Evolutionary conservation across 2,797 vertebrate species (phyloP).

Genomic region (Diceros bicornis): DNA sequence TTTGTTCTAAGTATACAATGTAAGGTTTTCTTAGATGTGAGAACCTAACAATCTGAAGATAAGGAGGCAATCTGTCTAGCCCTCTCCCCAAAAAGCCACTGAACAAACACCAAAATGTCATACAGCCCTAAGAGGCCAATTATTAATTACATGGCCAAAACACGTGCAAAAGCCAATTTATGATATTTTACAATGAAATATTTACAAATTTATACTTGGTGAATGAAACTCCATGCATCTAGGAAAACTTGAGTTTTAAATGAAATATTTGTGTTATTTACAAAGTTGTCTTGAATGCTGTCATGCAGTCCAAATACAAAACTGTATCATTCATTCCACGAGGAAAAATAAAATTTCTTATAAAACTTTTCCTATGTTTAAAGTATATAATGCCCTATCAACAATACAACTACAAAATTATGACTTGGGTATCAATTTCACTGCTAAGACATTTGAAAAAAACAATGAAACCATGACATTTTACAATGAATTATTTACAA

Average conservation of each 20-base stretch:
- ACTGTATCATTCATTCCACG: neutral
- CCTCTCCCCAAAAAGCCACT: neutral
- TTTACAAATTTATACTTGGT: neutral
- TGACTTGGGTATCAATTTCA: neutral
- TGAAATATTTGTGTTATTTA: neutral
- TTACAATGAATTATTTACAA: constrained; percentile 76
- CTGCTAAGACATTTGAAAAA: neutral
- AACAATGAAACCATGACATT: neutral
- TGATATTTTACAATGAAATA: neutral
- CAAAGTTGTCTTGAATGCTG: constrained; percentile 41
- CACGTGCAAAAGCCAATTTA: neutral
- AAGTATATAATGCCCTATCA: constrained; percentile 11
- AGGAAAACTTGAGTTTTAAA: neutral
- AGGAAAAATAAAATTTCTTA: neutral
- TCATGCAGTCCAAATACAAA: constrained; percentile 4
- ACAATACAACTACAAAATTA: neutral
- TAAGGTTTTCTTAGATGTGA: neutral
- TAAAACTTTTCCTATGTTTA: neutral
- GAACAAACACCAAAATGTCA: neutral
- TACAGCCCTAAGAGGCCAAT: neutral
- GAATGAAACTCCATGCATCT: neutral
- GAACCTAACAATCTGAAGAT: neutral
- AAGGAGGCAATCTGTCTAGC: accelerated
- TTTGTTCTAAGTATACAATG: neutral
- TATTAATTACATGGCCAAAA: neutral